Conservation (phyloP, 2,113 vertebrate genomes). For the Cyprinus carpio region DNA sequence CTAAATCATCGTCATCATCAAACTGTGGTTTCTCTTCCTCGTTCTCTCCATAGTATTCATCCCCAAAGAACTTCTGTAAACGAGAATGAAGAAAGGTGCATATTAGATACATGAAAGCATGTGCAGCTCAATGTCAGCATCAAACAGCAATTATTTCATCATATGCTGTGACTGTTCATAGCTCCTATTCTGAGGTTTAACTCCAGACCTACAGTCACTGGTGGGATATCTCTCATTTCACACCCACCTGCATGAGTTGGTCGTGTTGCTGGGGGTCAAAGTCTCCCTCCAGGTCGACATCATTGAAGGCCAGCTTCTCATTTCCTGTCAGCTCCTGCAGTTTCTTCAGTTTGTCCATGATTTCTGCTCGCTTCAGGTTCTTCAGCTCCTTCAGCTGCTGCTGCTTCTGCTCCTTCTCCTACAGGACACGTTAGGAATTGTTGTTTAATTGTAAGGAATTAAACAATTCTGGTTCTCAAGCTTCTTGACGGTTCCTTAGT, state of each 20-base stretch:
- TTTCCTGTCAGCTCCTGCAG: conserved; percentile 83
- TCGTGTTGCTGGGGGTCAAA: conserved; percentile 84
- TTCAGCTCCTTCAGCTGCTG: conserved; percentile 90
- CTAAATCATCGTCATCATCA: conserved; percentile 78
- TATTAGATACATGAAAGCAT: background rate
- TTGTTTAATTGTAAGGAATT: background rate
- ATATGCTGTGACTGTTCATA: background rate
- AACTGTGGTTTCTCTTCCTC: conserved; percentile 89
- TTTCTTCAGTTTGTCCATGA: conserved; percentile 80
- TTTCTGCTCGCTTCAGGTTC: conserved; percentile 86
- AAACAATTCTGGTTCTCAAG: background rate
- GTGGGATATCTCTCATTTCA: background rate
- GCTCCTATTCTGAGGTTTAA: too few relatives aligned
- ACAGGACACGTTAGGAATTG: background rate
- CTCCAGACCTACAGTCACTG: background rate
- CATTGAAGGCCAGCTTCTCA: conserved; percentile 74
- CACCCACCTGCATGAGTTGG: conserved; percentile 84
- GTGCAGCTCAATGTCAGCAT: background rate
- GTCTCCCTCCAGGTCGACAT: conserved; percentile 79
- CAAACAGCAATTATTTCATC: background rate
- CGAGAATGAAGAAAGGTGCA: background rate
- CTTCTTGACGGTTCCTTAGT: background rate
- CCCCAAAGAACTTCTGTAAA: conserved; percentile 81
- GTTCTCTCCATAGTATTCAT: conserved; percentile 78
- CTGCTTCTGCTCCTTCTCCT: conserved; percentile 85